Conservation (phyloP, 2,113 vertebrate species). For the Megalops atlanticus region DNA sequence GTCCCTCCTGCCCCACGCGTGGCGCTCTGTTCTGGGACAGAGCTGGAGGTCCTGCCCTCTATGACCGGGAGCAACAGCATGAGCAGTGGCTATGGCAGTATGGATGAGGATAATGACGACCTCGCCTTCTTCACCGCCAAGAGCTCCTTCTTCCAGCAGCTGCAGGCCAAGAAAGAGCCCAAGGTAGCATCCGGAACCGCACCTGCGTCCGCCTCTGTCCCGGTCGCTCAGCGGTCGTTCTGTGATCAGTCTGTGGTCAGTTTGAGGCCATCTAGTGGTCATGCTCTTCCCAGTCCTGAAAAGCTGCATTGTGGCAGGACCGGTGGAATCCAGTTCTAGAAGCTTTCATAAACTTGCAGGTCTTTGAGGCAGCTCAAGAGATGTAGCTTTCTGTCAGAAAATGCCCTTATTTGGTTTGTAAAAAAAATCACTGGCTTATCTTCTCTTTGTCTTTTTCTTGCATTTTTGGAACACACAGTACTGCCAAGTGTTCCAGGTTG, state of each 20-base stretch:
- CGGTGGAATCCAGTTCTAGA: background rate
- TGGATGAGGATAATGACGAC: constrained; percentile 93
- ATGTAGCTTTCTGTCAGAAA: too few relatives aligned
- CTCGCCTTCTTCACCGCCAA: constrained; percentile 93
- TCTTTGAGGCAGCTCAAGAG: too few relatives aligned
- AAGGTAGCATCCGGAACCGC: constrained; percentile 77
- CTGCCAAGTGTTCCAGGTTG: background rate
- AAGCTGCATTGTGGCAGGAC: too few relatives aligned
- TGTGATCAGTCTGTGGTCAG: background rate
- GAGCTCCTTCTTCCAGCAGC: constrained; percentile 84
- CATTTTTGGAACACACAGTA: background rate
- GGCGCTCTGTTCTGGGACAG: constrained; percentile 38
- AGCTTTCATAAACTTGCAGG: too few relatives aligned
- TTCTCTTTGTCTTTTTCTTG: background rate
- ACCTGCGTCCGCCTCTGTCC: too few relatives aligned
- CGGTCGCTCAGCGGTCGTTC: too few relatives aligned
- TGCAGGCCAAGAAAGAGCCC: constrained; percentile 58
- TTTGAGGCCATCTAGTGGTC: background rate
- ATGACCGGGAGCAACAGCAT: constrained; percentile 86
- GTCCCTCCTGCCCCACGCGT: background rate
- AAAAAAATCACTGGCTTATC: background rate
- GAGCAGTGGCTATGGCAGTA: constrained; percentile 97
- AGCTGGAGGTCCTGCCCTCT: constrained; percentile 49
- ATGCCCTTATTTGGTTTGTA: background rate
- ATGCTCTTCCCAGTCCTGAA: background rate